Evolutionary conservation across 2,888 invertebrate species (phyloP), one percentile per base, ranked within the genome.

Genomic region (Biston stratarius): DNA sequence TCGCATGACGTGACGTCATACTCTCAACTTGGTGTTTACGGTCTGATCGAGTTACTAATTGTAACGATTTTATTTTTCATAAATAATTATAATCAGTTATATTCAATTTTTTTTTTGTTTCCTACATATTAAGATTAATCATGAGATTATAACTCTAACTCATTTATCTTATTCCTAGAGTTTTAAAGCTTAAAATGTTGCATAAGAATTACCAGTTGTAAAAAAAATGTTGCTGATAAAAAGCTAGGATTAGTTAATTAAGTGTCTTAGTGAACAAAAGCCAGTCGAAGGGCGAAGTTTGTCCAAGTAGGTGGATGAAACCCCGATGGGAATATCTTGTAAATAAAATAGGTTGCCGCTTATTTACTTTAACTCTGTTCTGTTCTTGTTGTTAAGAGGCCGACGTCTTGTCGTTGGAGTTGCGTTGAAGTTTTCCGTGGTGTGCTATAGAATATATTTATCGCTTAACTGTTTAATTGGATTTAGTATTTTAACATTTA

Each of bases 241-340:
- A 62, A 72, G 69, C 73, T 64, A 51, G 51, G 64, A 74, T 72
- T 59, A 69, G 70, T 70, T 78, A 72, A 76, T 77, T 75, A 70
- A 77, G 77, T 77, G 75, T 67, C 69, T 73, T 71, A 65, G 61
- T 61, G 71, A 78, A 75, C 75, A 75, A 74, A 75, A 72, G 68
- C 68, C 66, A 67, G 67, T 71, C 59, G 53, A 70, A 69, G 65
- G 67, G 52, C 40, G 53, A 74, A 71, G 70, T 73, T 73, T 71
- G 68, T 64, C 60, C 58, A 48, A 56, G 60, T 49, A 44, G 57
- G 60, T 64, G 34, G 51, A 64, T 48, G 48, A n/a, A 45, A 40
- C 40, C 48, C 67, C 51, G 59, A 65, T 58, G 69, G 64, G 64
- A 64, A 64, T 64, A 58, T 64, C 61, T 69, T 61, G 53, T 69